Evolutionary conservation across 1,140 invertebrate species (phyloP).

Genomic region (Cotesia glomerata): DNA sequence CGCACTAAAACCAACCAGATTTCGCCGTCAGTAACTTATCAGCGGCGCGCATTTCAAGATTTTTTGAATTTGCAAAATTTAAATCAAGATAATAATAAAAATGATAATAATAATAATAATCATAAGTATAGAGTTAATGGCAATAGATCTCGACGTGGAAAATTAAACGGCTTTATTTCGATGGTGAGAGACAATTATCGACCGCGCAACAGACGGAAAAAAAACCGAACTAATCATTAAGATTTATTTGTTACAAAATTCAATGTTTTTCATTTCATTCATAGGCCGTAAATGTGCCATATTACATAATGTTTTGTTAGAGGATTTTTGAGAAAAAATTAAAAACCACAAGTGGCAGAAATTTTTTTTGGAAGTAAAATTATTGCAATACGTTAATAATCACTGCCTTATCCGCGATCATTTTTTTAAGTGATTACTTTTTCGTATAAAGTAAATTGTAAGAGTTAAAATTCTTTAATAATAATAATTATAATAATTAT

Average conservation of each 20-base stretch:
- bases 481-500: too few species aligned
- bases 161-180: slow-evolving; percentile 5
- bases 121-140: neutral
- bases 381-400: too few species aligned
- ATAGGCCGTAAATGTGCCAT: neutral
- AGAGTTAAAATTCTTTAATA: too few species aligned
- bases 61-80: neutral
- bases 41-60: neutral
- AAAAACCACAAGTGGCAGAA: too few species aligned
- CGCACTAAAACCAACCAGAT: neutral
- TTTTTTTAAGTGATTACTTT: too few species aligned
- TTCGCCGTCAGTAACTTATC: neutral
- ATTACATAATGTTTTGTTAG: neutral
- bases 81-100: neutral
- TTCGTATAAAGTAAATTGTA: too few species aligned
- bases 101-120: too few species aligned
- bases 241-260: neutral
- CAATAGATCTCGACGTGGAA: neutral
- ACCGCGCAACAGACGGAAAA: slow-evolving; percentile 4
- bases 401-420: too few species aligned
- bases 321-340: too few species aligned
- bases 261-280: neutral
- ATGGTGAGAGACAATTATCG: slow-evolving; percentile 1
- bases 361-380: too few species aligned
- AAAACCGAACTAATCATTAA: neutral